These are phyloP conservation scores for Hypomesus transpacificus DNA, from an alignment of 2,113 vertebrate genomes.

Conservation along the genomic window DNA sequence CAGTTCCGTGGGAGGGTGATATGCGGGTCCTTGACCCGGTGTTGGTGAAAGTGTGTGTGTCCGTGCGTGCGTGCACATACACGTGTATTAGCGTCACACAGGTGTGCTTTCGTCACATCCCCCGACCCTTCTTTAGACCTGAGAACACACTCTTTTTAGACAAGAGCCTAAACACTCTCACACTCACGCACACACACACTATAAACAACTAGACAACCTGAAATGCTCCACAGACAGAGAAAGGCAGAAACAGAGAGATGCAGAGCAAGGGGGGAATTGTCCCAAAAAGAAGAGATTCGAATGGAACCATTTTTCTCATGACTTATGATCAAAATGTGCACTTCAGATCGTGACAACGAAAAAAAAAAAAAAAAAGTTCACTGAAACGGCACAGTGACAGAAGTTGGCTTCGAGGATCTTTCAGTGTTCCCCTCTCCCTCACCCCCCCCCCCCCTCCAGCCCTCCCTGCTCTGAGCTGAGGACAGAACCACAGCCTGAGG, in stretches of 20 bases:
- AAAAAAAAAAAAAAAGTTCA: too few relatives aligned
- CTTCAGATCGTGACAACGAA: too few relatives aligned
- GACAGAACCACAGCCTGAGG: neutral
- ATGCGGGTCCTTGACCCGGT: conserved; percentile 12
- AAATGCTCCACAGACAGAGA: neutral
- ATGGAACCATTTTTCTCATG: too few relatives aligned
- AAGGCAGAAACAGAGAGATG: neutral
- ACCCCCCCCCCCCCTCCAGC: too few relatives aligned
- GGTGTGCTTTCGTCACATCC: conserved; percentile 59
- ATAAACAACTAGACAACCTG: neutral
- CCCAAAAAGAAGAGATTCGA: too few relatives aligned
- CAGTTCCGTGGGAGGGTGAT: conserved; percentile 51
- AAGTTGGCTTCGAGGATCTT: neutral
- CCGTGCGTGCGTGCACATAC: neutral
- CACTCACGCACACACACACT: conserved; percentile 17
- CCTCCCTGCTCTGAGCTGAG: neutral
- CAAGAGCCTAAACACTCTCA: conserved; percentile 42
- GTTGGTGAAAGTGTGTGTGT: conserved; percentile 13
- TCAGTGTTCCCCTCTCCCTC: neutral
- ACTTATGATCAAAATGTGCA: too few relatives aligned
- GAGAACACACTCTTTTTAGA: conserved; percentile 50
- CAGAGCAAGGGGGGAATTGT: neutral
- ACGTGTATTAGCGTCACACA: conserved; percentile 39
- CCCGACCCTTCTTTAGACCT: conserved; percentile 55
- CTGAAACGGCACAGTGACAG: too few relatives aligned